A percentile compares a stretch with the other conserved stretches of the same genome.
These are phyloP conservation scores for Phalacrocorax aristotelis DNA, from an alignment of 2,113 vertebrate species.

Conservation along the genomic window DNA sequence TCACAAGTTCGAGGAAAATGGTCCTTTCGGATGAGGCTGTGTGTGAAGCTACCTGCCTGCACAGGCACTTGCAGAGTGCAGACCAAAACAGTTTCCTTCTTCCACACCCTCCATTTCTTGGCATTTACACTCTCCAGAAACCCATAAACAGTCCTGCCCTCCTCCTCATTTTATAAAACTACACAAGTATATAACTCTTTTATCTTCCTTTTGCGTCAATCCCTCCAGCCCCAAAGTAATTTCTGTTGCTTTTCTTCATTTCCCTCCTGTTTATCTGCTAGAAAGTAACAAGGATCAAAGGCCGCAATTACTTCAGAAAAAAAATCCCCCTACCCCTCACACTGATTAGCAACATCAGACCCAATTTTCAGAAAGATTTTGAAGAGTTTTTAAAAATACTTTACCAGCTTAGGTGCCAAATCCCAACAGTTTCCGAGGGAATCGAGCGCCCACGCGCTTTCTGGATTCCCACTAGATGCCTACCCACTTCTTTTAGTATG, in stretches of 20 bases:
- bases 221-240: neutral
- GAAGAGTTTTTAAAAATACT: slow-evolving; percentile 25
- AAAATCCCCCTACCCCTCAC: neutral
- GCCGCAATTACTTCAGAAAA: neutral
- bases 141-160: neutral
- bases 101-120: slow-evolving; percentile 20
- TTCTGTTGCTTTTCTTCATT: neutral
- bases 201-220: neutral
- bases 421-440: slow-evolving; percentile 36
- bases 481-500: neutral
- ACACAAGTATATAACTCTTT: neutral
- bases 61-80: neutral
- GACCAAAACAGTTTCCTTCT: neutral
- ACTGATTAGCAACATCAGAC: neutral
- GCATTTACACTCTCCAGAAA: neutral
- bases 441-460: neutral
- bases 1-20: neutral
- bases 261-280: slow-evolving; percentile 8
- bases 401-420: slow-evolving; percentile 51
- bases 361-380: neutral
- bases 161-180: slow-evolving; percentile 1
- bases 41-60: neutral
- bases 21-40: neutral
- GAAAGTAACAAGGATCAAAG: slow-evolving; percentile 31
- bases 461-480: slow-evolving; percentile 50